A percentile compares a stretch with the other conserved stretches of the same genome.
Evolutionary conservation across 2,797 vertebrate genomes (phyloP).

Genomic region (Sylvilagus floridanus): DNA sequence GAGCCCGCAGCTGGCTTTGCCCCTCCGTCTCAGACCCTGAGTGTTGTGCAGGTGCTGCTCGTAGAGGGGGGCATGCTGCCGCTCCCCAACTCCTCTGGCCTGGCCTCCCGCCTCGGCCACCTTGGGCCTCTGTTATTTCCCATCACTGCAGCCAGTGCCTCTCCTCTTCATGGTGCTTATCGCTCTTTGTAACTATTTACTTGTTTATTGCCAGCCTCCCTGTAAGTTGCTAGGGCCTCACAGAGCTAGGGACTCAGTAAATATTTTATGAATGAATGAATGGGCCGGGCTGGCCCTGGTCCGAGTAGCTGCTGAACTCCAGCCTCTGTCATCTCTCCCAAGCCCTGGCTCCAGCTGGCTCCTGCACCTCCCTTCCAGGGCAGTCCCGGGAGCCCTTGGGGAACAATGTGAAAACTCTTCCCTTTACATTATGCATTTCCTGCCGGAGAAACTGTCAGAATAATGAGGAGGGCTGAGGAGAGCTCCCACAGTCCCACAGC

Average conservation of each 20-base stretch:
- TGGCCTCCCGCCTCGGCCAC: neutral
- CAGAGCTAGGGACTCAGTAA: neutral
- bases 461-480: constrained; percentile 17
- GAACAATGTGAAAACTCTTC: constrained; percentile 54
- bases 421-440: constrained; percentile 65
- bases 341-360: constrained; percentile 35
- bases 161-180: neutral
- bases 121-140: neutral
- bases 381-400: constrained; percentile 67
- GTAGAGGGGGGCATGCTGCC: too few species aligned
- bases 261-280: constrained; percentile 45
- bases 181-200: neutral
- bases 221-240: neutral
- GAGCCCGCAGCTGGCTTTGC: neutral
- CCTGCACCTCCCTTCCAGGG: constrained; percentile 58
- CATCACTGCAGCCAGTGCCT: neutral
- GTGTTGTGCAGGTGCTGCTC: neutral
- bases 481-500: neutral
- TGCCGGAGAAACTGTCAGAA: constrained; percentile 68
- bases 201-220: neutral
- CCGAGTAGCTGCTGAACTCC: neutral
- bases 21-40: neutral
- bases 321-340: neutral
- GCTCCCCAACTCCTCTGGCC: neutral
- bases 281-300: neutral